A percentile compares a stretch with the other conserved stretches of the same genome.
Evolutionary conservation across 1,140 invertebrate species (phyloP).

Genomic region (Dreissena rostriformis): DNA sequence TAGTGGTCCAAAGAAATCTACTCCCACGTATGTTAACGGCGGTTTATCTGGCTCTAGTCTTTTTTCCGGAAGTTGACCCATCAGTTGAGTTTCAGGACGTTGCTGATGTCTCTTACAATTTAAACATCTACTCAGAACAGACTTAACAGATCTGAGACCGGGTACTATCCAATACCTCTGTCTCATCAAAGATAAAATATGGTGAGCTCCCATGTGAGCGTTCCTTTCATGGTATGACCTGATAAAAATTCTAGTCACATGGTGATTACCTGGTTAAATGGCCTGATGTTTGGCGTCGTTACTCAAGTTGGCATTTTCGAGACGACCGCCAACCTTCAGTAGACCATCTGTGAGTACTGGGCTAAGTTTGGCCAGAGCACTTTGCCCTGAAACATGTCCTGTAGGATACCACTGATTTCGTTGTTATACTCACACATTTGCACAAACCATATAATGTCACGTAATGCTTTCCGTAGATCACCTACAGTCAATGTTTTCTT

Average conservation of each 20-base stretch:
- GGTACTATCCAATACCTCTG: no score
- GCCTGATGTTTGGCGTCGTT: no score
- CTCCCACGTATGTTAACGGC: slow-evolving; percentile 51
- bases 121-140: no score
- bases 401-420: no score
- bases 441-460: neutral
- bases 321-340: slow-evolving; percentile 5
- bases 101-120: neutral
- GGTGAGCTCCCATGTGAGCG: neutral
- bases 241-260: slow-evolving; percentile 7
- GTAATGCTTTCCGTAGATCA: no score
- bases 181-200: slow-evolving; percentile 20
- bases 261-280: slow-evolving; percentile 14
- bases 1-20: slow-evolving; percentile 70
- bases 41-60: slow-evolving; percentile 5
- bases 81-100: neutral
- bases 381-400: neutral
- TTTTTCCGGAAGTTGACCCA: slow-evolving; percentile 6
- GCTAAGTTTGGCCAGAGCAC: neutral
- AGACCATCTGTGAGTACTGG: slow-evolving; percentile 6
- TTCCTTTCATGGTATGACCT: neutral
- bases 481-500: no score
- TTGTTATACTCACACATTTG: no score
- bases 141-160: no score
- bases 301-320: no score